Base-by-base conservation (phyloP, 2,888 invertebrate genomes). In the Dione vanillae region DNA sequence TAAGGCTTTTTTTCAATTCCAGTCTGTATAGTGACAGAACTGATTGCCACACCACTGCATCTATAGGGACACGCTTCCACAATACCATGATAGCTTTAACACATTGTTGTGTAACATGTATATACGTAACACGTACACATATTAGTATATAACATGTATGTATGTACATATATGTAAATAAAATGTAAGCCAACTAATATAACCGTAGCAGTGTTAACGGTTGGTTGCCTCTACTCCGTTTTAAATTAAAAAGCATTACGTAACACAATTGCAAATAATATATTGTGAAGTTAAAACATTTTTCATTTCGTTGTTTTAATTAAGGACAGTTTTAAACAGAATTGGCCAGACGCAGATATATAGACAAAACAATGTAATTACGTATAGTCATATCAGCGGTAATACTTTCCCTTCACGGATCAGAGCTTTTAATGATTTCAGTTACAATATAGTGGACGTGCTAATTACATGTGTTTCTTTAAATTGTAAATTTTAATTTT, bases 281-380 rank as follows among this genome's bases (percentile, higher is more conserved):
- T 61, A 45, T 45, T 61, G 45, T 61, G 61, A 54, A 41, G 54
- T 61, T 27, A 41, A n/a, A 40, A 45, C 41, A 49, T 67, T 62
- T 61, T 67, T 67, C 45, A 71, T 67, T 20, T 74, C 64, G 62
- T 54, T 72, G 65, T 72, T 73, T 71, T 75, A 73, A 71, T 73
- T 75, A 73, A 71, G 69, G 68, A 66, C 45, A 43, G 64, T 71
- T 73, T n/a, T 45, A 64, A 69, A 71, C 51, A 65, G 66, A 70
- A 71, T 68, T 69, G 67, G 70, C 64, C 40, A 67, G 67, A 73
- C 70, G 5, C 40, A 67, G 67, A 73, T 71, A 11, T 71, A 73
- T 69, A 67, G 47, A 65, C 69, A 43, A 56, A 70, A 11, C 49
- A 16, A 69, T 66, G 71, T 71, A 73, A 75, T 75, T 73, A 71